Evolutionary conservation across 2,888 invertebrate species (phyloP).

Genomic region (Rhagophthalmus giganteus): DNA sequence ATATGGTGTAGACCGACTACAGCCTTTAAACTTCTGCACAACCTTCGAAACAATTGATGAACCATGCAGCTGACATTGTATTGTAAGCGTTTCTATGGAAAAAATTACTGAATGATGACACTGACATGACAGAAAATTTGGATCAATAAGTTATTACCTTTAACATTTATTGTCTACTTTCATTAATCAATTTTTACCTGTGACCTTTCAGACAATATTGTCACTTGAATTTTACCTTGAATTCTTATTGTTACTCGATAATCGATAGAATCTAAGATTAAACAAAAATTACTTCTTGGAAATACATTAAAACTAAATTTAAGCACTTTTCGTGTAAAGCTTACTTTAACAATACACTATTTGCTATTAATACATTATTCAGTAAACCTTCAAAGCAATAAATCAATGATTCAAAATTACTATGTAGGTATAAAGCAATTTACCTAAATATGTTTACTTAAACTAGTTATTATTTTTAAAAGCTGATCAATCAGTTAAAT

Average conservation of each 20-base stretch:
- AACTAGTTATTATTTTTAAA: too few relatives aligned
- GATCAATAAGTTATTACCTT: conserved; percentile 14
- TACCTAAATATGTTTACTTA: too few relatives aligned
- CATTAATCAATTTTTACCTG: conserved; percentile 10
- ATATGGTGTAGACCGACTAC: conserved; percentile 19
- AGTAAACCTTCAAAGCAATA: too few relatives aligned
- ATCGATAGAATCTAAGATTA: too few relatives aligned
- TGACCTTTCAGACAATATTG: conserved; percentile 18
- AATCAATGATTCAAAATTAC: too few relatives aligned
- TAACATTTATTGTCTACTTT: conserved; percentile 6
- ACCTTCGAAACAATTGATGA: conserved; percentile 21
- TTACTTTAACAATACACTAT: too few relatives aligned
- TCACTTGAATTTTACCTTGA: conserved; percentile 11
- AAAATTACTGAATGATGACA: conserved; percentile 14
- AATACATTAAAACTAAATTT: too few relatives aligned
- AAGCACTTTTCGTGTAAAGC: too few relatives aligned
- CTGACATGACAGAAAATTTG: conserved; percentile 3
- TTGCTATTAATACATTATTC: conserved; percentile 2
- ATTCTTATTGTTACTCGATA: background rate
- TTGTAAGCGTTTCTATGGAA: conserved; percentile 28
- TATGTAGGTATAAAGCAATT: too few relatives aligned
- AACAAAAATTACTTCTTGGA: too few relatives aligned
- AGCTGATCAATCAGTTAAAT: too few relatives aligned
- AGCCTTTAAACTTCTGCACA: conserved; percentile 14
- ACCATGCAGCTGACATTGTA: conserved; percentile 23